Evolutionary conservation across 2,888 invertebrate species (phyloP), one percentile per base, ranked within the genome.

Genomic region (Tortrix viridana): DNA sequence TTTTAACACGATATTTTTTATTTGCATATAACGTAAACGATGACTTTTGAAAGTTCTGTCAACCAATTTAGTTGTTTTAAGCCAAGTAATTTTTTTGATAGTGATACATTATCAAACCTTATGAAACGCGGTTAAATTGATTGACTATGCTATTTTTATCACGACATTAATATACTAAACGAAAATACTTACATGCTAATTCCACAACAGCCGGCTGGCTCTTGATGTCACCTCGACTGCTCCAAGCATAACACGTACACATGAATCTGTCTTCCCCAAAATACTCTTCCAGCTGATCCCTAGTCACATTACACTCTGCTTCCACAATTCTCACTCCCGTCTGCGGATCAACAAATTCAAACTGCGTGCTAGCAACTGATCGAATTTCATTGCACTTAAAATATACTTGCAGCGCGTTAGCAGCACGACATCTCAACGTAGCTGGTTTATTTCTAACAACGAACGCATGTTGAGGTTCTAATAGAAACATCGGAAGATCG

Each of bases 181-280:
- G 0, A n/a, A 26, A 66, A 74, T 77, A 98, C 98, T 98, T 92
- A 99, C 99, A 98, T 83, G 99, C 98, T 76, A 98, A 95, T 88
- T 97, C 96, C 58, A 99, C 95, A 60, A 95, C 94, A 48, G 98
- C 98, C 19, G 96, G 94, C 80, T 97, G 97, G 89, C 98, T 98
- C 82, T 95, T 95, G 74, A 97, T 96, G 74, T 96, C 95, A 14
- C 97, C 97, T 64, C 96, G 94, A 69, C 97, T 96, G 67, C 96
- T 96, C 96, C 97, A 98, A 38, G 99, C 99, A 79, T 96, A 95
- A 84, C 99, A 99, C 75, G 98, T 97, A 89, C 99, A 99, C 76
- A 96, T 97, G 85, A 97, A 98, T 73, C 96, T 95, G 61, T 97
- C 97, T 79, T 96, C 95, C 66, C 97, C 97, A 79, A 97, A 97